Conservation (phyloP, 1,140 invertebrate genomes). For the Sminthurinus signatus region DNA sequence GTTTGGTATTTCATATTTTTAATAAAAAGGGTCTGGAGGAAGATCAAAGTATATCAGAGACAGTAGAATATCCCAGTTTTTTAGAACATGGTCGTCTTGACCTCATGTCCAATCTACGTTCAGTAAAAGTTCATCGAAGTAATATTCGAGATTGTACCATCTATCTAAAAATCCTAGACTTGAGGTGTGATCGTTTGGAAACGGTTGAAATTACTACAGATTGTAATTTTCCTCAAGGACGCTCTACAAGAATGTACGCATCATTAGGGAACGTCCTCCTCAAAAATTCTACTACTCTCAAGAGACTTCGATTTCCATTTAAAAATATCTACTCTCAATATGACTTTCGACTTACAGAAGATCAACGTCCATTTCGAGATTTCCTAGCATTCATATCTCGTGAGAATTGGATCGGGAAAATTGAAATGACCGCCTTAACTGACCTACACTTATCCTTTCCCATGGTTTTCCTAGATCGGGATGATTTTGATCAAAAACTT, state of each 20-base stretch:
- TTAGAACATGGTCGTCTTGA: constrained; percentile 11
- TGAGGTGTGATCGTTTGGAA: constrained; percentile 13
- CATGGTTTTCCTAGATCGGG: constrained; percentile 24
- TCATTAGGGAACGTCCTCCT: constrained; percentile 13
- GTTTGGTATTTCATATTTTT: too few species aligned
- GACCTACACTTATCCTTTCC: constrained; percentile 25
- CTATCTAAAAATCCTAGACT: constrained; percentile 31
- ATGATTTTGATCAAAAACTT: constrained; percentile 21
- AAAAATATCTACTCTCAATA: constrained; percentile 25
- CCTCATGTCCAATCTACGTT: constrained; percentile 11
- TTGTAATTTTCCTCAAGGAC: constrained; percentile 29
- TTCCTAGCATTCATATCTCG: constrained; percentile 33
- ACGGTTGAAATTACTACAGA: constrained; percentile 33
- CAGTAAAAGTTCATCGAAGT: constrained; percentile 31
- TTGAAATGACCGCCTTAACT: constrained; percentile 14
- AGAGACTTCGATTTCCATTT: constrained; percentile 29
- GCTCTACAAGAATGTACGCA: constrained; percentile 23
- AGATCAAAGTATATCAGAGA: not conserved
- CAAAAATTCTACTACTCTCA: constrained; percentile 18
- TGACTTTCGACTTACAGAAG: constrained; percentile 30
- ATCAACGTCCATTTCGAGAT: constrained; percentile 32
- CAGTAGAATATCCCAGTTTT: not conserved
- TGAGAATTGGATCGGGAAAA: constrained; percentile 18
- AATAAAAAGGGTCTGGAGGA: too few species aligned
- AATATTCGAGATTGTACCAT: constrained; percentile 35